These are phyloP conservation scores for Cotesia chilonis DNA, from an alignment of 1,140 invertebrate species.

Conservation along the genomic window DNA sequence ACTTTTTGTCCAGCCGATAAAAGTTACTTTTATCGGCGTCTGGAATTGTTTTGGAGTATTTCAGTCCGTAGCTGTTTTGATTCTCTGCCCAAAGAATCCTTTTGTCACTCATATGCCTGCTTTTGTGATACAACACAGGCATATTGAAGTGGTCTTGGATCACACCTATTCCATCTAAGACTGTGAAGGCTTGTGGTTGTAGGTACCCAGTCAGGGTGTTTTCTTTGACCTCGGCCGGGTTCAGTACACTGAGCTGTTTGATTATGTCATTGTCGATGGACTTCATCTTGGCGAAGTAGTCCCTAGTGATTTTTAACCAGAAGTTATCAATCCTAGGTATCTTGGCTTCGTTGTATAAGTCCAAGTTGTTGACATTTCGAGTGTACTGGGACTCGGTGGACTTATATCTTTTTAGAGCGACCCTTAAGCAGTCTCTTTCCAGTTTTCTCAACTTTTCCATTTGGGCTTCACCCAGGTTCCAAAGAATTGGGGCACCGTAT, in stretches of 20 bases:
- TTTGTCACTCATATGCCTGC: too few relatives aligned
- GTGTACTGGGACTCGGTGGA: too few relatives aligned
- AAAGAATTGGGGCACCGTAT: slow-evolving; percentile 26
- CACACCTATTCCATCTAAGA: slow-evolving; percentile 11
- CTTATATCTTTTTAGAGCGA: too few relatives aligned
- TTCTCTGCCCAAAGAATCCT: too few relatives aligned
- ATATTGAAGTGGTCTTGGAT: slow-evolving; percentile 20
- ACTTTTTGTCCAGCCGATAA: too few relatives aligned
- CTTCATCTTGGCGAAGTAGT: slow-evolving; percentile 19
- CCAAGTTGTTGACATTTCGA: too few relatives aligned
- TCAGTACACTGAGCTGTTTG: background rate
- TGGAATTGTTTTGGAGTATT: too few relatives aligned
- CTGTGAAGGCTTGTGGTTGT: slow-evolving; percentile 24
- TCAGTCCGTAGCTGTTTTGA: too few relatives aligned
- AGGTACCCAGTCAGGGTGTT: background rate
- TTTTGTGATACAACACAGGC: slow-evolving; percentile 13
- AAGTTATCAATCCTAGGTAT: slow-evolving; percentile 30
- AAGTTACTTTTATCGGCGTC: too few relatives aligned
- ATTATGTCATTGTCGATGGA: slow-evolving; percentile 21
- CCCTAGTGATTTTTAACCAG: slow-evolving; percentile 16
- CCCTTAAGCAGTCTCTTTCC: slow-evolving; percentile 29
- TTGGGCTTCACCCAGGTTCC: slow-evolving; percentile 6
- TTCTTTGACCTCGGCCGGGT: background rate
- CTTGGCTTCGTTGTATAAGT: slow-evolving; percentile 15
- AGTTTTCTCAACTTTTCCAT: slow-evolving; percentile 35